Percentiles rank a stretch among this genome's conserved stretches.
Conservation (phyloP, 2,113 vertebrate species). For the Syrrhaptes paradoxus region DNA sequence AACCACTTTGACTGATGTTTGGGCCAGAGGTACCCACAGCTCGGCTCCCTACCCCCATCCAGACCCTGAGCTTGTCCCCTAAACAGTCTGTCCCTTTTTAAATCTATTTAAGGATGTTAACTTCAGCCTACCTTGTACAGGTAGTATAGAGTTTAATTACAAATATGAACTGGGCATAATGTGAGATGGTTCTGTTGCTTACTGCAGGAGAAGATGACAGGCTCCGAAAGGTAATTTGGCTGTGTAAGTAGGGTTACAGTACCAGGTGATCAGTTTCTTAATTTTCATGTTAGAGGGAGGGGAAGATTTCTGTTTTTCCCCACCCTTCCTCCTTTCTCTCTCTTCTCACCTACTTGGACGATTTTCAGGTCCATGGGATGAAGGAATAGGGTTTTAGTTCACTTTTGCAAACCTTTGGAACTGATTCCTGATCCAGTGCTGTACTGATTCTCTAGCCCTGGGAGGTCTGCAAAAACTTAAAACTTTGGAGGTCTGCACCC, state of each 20-base stretch:
- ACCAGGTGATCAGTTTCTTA: neutral
- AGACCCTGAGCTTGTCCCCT: neutral
- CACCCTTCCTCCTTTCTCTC: neutral
- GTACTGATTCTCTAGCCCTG: neutral
- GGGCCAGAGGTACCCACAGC: neutral
- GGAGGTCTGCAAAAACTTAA: neutral
- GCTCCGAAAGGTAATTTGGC: neutral
- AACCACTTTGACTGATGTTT: neutral
- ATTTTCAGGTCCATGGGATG: neutral
- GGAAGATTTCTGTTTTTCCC: neutral
- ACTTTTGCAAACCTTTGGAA: neutral
- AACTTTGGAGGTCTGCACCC: neutral
- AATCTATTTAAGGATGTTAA: neutral
- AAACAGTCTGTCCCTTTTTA: neutral
- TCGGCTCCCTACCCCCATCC: rapidly evolving
- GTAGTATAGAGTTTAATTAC: neutral
- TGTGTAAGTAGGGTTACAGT: neutral
- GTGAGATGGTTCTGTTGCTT: neutral
- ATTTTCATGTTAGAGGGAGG: neutral
- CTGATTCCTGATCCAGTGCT: neutral
- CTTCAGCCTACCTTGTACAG: neutral
- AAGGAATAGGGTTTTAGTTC: neutral
- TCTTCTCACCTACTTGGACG: neutral
- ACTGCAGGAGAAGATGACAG: neutral
- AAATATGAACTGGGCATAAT: neutral